Evolutionary conservation across 2,113 vertebrate genomes (phyloP).

Genomic region (Poicephalus meyeri): DNA sequence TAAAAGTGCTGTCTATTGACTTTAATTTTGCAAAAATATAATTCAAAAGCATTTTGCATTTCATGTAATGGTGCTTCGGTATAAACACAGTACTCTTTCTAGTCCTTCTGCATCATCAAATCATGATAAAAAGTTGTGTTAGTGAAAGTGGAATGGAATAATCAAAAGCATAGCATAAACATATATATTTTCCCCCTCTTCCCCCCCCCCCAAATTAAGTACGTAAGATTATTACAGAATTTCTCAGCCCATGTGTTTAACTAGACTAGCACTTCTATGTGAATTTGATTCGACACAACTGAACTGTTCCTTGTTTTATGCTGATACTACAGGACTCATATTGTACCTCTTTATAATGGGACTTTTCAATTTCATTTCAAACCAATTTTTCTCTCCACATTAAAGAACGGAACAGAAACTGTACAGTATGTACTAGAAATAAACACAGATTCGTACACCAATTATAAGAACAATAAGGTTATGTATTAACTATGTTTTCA

Average conservation of each 20-base stretch:
- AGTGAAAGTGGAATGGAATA: neutral
- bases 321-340: neutral
- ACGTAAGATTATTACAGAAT: neutral
- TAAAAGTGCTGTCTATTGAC: neutral
- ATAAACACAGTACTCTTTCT: neutral
- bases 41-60: neutral
- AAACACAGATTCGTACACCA: neutral
- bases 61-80: neutral
- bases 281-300: neutral
- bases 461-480: neutral
- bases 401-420: neutral
- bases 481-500: neutral
- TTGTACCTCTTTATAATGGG: neutral
- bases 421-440: neutral
- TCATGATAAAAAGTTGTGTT: neutral
- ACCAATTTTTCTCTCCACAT: neutral
- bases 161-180: neutral
- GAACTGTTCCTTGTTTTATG: neutral
- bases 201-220: neutral
- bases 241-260: neutral
- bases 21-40: neutral
- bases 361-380: neutral
- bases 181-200: neutral
- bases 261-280: neutral
- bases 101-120: neutral